A percentile compares a stretch with the other conserved stretches of the same genome.
Conservation (phyloP, 2,113 vertebrate genomes). For the Antechinus flavipes region DNA sequence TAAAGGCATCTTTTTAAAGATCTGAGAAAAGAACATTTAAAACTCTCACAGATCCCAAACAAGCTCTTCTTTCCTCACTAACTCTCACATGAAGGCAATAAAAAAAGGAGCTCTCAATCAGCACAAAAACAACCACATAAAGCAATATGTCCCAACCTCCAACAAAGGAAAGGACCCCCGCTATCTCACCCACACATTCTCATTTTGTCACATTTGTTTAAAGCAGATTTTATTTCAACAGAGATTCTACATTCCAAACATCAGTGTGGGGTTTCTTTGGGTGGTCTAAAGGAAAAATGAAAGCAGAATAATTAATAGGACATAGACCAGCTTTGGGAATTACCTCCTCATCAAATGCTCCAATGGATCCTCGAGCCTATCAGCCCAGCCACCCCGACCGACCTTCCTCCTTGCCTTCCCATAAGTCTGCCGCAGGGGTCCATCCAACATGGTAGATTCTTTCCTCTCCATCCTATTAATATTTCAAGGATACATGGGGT, state of each 20-base stretch:
- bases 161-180: background rate
- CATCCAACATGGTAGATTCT: background rate
- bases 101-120: background rate
- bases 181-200: background rate
- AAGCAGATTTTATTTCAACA: constrained; percentile 1
- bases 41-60: background rate
- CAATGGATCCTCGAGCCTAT: background rate
- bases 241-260: background rate
- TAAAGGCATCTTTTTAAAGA: background rate
- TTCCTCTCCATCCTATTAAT: background rate
- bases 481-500: background rate
- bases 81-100: background rate
- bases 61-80: background rate
- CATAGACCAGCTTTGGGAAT: constrained; percentile 68
- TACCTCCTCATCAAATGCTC: constrained; percentile 33
- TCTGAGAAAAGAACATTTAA: background rate
- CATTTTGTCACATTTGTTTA: constrained; percentile 30
- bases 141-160: background rate
- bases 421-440: background rate
- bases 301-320: constrained; percentile 76
- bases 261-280: constrained; percentile 4
- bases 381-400: background rate
- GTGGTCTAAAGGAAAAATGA: constrained; percentile 68
- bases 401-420: background rate
- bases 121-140: background rate